Evolutionary conservation across 2,888 invertebrate genomes (phyloP).

Genomic region (Biston stratarius): DNA sequence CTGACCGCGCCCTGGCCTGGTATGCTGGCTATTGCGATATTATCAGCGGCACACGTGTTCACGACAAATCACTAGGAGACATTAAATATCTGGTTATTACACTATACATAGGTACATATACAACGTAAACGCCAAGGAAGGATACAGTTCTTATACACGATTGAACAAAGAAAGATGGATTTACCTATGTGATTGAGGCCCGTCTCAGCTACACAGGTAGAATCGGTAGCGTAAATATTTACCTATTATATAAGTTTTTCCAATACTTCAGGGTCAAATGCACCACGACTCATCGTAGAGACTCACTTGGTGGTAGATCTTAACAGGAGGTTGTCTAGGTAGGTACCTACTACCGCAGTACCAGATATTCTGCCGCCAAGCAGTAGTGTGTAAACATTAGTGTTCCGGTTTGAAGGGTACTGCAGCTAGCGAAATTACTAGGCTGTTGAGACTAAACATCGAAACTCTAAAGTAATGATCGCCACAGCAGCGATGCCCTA

Average conservation of each 20-base stretch:
- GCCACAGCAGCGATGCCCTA: no score
- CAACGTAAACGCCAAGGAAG: conserved; percentile 34
- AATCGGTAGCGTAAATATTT: neutral
- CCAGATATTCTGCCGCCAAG: no score
- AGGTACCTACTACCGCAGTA: no score
- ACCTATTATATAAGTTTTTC: neutral
- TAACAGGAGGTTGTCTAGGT: no score
- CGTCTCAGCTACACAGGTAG: neutral
- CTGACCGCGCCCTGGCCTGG: conserved; percentile 74
- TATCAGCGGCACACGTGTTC: conserved; percentile 70
- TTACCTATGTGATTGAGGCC: neutral
- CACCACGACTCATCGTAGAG: neutral
- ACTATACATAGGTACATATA: conserved; percentile 2
- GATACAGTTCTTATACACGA: neutral
- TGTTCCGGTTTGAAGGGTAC: no score
- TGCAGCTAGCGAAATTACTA: no score
- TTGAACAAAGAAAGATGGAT: conserved; percentile 3
- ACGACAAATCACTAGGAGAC: conserved; percentile 49
- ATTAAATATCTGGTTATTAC: conserved; percentile 14
- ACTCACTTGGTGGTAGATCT: no score
- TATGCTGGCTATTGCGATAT: conserved; percentile 74
- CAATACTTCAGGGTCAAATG: neutral
- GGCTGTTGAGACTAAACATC: no score
- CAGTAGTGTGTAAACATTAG: no score
- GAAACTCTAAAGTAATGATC: no score